Evolutionary conservation across 1,140 invertebrate genomes (phyloP).

Genomic region (Drosophila ambigua): DNA sequence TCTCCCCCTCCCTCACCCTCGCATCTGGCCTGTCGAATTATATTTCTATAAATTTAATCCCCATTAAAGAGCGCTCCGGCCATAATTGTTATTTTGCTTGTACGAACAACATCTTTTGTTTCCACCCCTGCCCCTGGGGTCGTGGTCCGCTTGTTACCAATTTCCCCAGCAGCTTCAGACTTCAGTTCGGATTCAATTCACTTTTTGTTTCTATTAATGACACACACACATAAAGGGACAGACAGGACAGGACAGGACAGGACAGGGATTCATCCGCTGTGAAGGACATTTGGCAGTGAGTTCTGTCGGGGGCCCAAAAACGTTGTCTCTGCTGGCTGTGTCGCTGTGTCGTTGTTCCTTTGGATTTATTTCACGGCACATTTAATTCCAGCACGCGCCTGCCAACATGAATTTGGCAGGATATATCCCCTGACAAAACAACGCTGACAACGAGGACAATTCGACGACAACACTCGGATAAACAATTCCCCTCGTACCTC

Average conservation of each 20-base stretch:
- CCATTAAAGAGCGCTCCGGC: constrained; percentile 47
- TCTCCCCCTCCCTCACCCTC: not conserved
- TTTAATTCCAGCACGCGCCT: constrained; percentile 75
- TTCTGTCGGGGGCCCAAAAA: constrained; percentile 12
- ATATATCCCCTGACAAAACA: constrained; percentile 41
- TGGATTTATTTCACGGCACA: constrained; percentile 80
- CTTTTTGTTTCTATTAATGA: constrained; percentile 63
- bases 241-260: not conserved
- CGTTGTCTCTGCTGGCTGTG: constrained; percentile 14
- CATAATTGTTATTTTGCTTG: constrained; percentile 55
- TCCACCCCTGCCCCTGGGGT: constrained; percentile 20
- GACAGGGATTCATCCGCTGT: constrained; percentile 23
- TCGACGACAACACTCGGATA: constrained; percentile 63
- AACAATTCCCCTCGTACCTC: constrained; percentile 25
- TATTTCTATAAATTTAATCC: constrained; percentile 49
- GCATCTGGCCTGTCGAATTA: constrained; percentile 28
- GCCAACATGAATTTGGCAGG: constrained; percentile 24
- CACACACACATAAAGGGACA: constrained; percentile 24
- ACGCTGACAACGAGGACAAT: constrained; percentile 59
- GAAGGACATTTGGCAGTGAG: constrained; percentile 53
- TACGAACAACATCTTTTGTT: constrained; percentile 54
- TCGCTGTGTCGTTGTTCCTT: constrained; percentile 27
- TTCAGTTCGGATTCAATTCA: constrained; percentile 51
- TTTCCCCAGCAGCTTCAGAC: constrained; percentile 7
- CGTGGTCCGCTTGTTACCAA: constrained; percentile 22